Evolutionary conservation across 2,797 vertebrate species (phyloP), one percentile per base, ranked within the genome.

Genomic region (Acanthurus tractus): DNA sequence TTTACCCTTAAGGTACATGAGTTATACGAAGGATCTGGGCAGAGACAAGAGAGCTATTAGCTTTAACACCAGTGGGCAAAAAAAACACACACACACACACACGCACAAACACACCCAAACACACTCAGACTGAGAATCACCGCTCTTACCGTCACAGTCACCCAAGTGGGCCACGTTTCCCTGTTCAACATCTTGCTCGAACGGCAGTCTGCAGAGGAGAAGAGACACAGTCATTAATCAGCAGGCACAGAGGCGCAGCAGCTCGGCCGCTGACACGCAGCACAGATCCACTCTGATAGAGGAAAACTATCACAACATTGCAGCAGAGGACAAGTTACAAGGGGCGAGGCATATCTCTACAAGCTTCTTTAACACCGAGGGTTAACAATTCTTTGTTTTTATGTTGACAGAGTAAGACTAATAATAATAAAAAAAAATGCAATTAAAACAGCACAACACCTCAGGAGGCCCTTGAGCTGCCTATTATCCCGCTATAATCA

Each of bases 181-280:
- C 1, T 96, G 96, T 1, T 94, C 91, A 14, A 98, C 94, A 78
- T 99, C 97, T 95, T 99, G 98, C 91, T 98, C 97, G 20, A 98
- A 98, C 22, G 94, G 82, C 87, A 92, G 93, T 86, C 98, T 99
- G 90, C 20, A 69, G 85, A 78, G 67, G 83, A 91, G 81, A 85
- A 57, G 79, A 91, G 85, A 90, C 83, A 94, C 62, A 17, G 78
- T 76, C 86, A 93, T 93, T 93, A 84, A 93, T 94, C 92, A 93
- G 76, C 66, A 52, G 86, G 70, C 84, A 78, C 36, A 63, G 23
- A 58, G 81, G 70, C 74, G 40, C 49, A 70, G 72, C 76, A 1
- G 56, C 68, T 29, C 29, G 62, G 71, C 72, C 61, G 36, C 63
- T 67, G 82, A 87, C 81, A 78, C 64, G 25, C 79, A 85, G 76